Base-by-base conservation (phyloP, 2,113 vertebrate genomes). In the Caretta caretta region DNA sequence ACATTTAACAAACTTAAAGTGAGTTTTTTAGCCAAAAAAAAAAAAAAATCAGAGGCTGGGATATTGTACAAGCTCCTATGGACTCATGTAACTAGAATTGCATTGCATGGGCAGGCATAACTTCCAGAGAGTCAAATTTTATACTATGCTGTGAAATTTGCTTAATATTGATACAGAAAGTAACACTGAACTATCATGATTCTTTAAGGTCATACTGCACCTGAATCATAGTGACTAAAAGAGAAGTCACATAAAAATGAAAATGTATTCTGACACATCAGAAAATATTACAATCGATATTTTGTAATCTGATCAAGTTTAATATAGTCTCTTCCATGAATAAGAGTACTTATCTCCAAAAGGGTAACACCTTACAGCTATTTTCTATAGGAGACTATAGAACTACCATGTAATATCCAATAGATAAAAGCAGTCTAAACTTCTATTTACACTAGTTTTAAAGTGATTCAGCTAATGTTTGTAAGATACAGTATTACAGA, bases 401-500 rank as follows among this genome's bases (percentile, higher is more conserved):
- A 69, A 84, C 53, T 1, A 82, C 53, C 90, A 97, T 92, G 85
- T 31, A 95, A 95, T 88, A 96, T 90, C 93, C 92, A 95, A 84
- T 38, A 95, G 59, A 65, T 10, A 69, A 69, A 94, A 84, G 7
- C 84, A 80, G 87, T 56, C 92, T 88, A 35, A 12, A 9, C 46
- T 22, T 80, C 83, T 54, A 59, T 81, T 8, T 35, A 62, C 29
- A 6, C 59, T 65, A 65, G 31, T 69, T 79, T 84, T 19, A 88
- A 90, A 81, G 42, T 35, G 49, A n/a, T 35, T 81, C 62, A 80
- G 53, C 56, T 82, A 46, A 72, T 89, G 4, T 76, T 75, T 51
- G 6, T 83, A 94, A 86, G 31, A 62, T 31, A 62, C 11, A 62
- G 35, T 76, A 89, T 59, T 7, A 90, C 29, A 24, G 22, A 91